Base-by-base conservation (phyloP, 1,140 invertebrate genomes). In the Ladona fulva region DNA sequence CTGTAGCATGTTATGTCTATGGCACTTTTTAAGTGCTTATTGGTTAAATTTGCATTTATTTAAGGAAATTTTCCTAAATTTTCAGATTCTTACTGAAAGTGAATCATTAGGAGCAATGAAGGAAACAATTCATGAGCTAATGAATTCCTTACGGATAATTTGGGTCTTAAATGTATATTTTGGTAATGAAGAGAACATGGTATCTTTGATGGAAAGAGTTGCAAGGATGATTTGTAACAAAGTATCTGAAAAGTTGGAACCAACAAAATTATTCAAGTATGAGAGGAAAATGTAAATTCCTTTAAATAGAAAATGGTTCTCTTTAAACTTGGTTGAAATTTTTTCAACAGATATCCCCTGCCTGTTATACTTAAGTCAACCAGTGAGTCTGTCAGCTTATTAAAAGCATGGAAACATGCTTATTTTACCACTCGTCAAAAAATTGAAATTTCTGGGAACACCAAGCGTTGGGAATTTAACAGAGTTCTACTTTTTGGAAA, bases 401-500 rank as follows among this genome's bases (percentile, higher is more conserved):
- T 97, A 83, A 88, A 89, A 77, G 87, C 87, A 75, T 97, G 95
- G 95, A 93, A 93, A 82, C 82, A 85, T 0, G 86, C 90, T 0
- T 95, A 94, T 82, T 86, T 91, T 80, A 87, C 91, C 76, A 94
- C 91, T 0, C 86, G 95, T 29, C 86, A 90, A 22, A 91, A 90
- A 79, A 97, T 97, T 80, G 95, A 97, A 84, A 82, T 89, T 3
- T 92, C 92, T 0, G 93, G 93, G 0, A 93, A 93, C 81, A 93
- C 93, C 5, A 88, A 89, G 12, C 88, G 95, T 19, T 97, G 95
- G 96, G 95, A 97, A 84, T 97, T 97, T 84, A 93, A 96, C 82
- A 90, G 92, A 79, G 89, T 88, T 12, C 88, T 88, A 74, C 85
- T 97, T 0, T 97, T 97, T 83, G 90, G 90, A 11, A 88, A 90